Evolutionary conservation across 2,113 vertebrate species (phyloP), one percentile per base, ranked within the genome.

Genomic region (Megaleporinus macrocephalus): DNA sequence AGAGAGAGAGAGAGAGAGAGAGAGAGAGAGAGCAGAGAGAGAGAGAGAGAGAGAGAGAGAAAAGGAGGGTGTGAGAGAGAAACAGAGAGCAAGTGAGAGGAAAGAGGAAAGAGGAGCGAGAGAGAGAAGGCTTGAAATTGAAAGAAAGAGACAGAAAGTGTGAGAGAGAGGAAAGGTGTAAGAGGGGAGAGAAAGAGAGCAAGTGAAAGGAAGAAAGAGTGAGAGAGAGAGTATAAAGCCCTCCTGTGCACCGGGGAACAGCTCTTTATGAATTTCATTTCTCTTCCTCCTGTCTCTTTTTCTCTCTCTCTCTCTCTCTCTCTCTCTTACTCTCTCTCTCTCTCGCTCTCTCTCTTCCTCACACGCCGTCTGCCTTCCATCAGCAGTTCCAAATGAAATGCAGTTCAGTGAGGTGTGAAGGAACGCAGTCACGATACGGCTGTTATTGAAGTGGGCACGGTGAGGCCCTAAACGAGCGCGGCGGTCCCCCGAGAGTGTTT

Each of bases 401-500:
- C 24, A 30, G 27, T 63, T 61, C 33, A 49, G 41, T 75, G 82
- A 79, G 73, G 53, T 76, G 71, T 75, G 63, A 51, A 80, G 36
- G 49, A 80, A 80, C 57, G 26, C 77, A 79, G 76, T 68, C 63
- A 75, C 3, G 62, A 70, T 49, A 24, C 62, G 53, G 12, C 18
- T n/a, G 51, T 63, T 55, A 53, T 7, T 51, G 49, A 55, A 77
- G 47, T 59, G 41, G 55, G 55, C 74, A 73, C 13, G 71, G n/a
- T 4, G 24, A 63, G 78, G 79, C 72, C 29, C 62, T 57, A 80
- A 84, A 84, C 13, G 73, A 72, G 55, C 41, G 61, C 33, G 0
- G 18, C 29, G n/a, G 66, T 53, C 78, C 74, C 73, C 4, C 12
- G 24, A 68, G 82, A 80, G 13, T 51, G 79, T 36, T 84, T 80